phyloP scores from a whole-genome alignment of 1,140 invertebrate species.

The Mamestra configurata region DNA sequence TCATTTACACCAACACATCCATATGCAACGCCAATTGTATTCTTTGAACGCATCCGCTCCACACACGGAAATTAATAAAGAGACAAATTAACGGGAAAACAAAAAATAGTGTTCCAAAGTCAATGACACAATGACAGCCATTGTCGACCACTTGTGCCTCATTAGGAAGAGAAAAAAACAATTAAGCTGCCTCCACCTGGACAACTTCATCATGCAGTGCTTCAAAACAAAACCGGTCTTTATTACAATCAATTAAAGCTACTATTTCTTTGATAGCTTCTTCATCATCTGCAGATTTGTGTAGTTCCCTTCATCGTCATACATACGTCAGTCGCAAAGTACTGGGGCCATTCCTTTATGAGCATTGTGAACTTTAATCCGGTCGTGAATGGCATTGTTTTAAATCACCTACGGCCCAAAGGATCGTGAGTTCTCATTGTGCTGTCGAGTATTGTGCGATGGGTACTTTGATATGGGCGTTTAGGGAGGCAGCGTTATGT shows the following conservation, averaged over 20 bases:
- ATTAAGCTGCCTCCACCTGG: slow-evolving; percentile 73
- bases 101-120: slow-evolving; percentile 67
- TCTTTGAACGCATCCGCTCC: slow-evolving; percentile 57
- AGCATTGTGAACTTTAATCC: slow-evolving; percentile 81
- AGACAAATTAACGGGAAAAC: slow-evolving; percentile 69
- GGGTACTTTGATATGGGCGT: slow-evolving; percentile 52
- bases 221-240: slow-evolving; percentile 28
- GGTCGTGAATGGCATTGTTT: slow-evolving; percentile 80
- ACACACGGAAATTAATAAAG: slow-evolving; percentile 66
- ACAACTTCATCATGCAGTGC: slow-evolving; percentile 48
- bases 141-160: slow-evolving; percentile 82
- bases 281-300: slow-evolving; percentile 46
- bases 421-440: slow-evolving; percentile 63
- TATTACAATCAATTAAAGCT: slow-evolving; percentile 58
- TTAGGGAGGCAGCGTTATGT: slow-evolving; percentile 31
- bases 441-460: slow-evolving; percentile 50
- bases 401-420: slow-evolving; percentile 69
- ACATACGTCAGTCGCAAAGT: slow-evolving; percentile 72
- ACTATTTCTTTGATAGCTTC: slow-evolving; percentile 47
- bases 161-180: slow-evolving; percentile 84
- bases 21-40: slow-evolving; percentile 54
- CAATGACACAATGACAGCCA: slow-evolving; percentile 77
- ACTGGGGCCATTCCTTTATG: slow-evolving; percentile 79
- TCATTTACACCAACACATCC: slow-evolving; percentile 42
- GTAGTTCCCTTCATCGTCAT: slow-evolving; percentile 60